These are phyloP conservation scores for Aleiodes leptofemur DNA, from an alignment of 2,888 invertebrate genomes.

Conservation along the genomic window DNA sequence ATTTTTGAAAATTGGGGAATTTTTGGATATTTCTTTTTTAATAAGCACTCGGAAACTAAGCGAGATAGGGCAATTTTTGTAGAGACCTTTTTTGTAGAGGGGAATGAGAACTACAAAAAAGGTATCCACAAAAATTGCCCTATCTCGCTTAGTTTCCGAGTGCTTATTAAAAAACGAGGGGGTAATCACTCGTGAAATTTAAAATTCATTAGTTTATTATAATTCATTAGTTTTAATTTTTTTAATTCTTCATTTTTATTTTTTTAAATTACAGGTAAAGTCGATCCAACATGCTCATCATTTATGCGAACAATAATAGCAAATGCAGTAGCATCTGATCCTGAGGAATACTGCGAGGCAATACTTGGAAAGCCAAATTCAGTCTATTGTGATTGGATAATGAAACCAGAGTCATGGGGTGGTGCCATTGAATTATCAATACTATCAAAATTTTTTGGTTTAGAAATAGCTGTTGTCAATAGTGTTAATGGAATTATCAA, in stretches of 20 bases:
- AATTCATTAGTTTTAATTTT: too few relatives aligned
- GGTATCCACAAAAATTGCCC: too few relatives aligned
- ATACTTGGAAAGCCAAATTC: slow-evolving; percentile 89
- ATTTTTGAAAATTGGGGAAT: background rate
- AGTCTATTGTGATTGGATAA: slow-evolving; percentile 94
- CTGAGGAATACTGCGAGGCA: slow-evolving; percentile 88
- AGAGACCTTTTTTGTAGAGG: too few relatives aligned
- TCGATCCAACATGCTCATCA: slow-evolving; percentile 84
- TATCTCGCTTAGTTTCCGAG: too few relatives aligned
- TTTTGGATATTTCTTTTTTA: too few relatives aligned
- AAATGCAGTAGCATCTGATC: slow-evolving; percentile 86
- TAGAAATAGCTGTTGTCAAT: slow-evolving; percentile 96
- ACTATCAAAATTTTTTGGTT: slow-evolving; percentile 88
- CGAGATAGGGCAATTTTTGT: too few relatives aligned
- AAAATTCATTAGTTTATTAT: too few relatives aligned
- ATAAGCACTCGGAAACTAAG: too few relatives aligned
- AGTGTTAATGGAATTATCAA: slow-evolving; percentile 93
- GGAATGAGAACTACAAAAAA: too few relatives aligned
- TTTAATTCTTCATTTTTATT: slow-evolving; percentile 10
- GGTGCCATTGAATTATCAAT: slow-evolving; percentile 97
- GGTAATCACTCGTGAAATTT: background rate
- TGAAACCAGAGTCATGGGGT: slow-evolving; percentile 93
- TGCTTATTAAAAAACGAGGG: too few relatives aligned
- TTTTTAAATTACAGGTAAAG: slow-evolving; percentile 80
- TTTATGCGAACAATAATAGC: slow-evolving; percentile 93